Evolutionary conservation across 2,888 invertebrate genomes (phyloP).

Genomic region (Nomada hirtipes): DNA sequence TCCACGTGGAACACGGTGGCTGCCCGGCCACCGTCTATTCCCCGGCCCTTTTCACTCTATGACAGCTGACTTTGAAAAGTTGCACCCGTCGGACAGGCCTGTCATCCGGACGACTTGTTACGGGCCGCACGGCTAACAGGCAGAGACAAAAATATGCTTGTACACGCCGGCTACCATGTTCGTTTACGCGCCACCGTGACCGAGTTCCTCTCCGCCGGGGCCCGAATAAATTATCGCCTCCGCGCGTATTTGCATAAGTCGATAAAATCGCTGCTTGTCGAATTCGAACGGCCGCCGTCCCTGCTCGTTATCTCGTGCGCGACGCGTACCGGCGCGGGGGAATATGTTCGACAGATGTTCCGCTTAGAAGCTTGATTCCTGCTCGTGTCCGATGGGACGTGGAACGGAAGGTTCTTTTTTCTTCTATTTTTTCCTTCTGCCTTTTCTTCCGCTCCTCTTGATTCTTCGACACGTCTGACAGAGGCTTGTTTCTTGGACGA

Average conservation of each 20-base stretch:
- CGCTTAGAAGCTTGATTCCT: conserved; percentile 41
- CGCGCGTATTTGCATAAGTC: conserved; percentile 65
- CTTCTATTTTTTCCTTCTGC: not conserved
- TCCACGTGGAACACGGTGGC: conserved; percentile 58
- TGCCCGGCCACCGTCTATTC: conserved; percentile 48
- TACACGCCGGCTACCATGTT: conserved; percentile 67
- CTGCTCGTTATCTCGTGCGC: conserved; percentile 39
- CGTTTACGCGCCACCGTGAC: conserved; percentile 71
- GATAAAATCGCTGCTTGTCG: conserved; percentile 67
- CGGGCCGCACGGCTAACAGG: conserved; percentile 63
- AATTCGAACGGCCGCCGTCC: conserved; percentile 39
- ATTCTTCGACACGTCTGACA: not conserved
- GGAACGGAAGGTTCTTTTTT: not conserved
- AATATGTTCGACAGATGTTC: conserved; percentile 58
- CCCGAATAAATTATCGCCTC: conserved; percentile 72
- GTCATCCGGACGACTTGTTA: conserved; percentile 74
- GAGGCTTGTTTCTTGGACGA: not conserved
- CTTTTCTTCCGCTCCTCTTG: not conserved
- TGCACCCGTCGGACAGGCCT: conserved; percentile 79
- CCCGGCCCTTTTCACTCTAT: conserved; percentile 63
- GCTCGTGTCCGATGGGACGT: conserved; percentile 8
- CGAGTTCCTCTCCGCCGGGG: conserved; percentile 54
- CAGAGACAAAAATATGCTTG: conserved; percentile 69
- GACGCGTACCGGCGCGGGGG: conserved; percentile 30
- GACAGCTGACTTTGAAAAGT: conserved; percentile 80